Percentiles rank a stretch among this genome's conserved stretches.
phyloP scores from a whole-genome alignment of 2,888 invertebrate genomes.

The Harpalus rubripes region DNA sequence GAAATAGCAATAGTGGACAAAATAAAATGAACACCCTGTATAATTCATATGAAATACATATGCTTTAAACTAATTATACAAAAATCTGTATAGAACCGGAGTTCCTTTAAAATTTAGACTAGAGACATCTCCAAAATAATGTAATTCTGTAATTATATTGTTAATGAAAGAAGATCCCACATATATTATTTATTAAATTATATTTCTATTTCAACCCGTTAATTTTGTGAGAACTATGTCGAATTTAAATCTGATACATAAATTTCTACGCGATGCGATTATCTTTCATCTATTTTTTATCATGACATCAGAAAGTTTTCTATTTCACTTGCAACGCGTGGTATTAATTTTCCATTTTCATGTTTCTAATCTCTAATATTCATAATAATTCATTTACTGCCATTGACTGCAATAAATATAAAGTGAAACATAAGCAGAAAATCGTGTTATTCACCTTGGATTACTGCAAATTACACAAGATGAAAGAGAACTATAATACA shows the following conservation, averaged over 20 bases:
- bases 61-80: background rate
- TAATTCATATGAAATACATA: too few relatives aligned
- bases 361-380: constrained; percentile 15
- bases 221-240: constrained; percentile 32
- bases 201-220: background rate
- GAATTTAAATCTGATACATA: background rate
- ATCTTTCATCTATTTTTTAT: background rate
- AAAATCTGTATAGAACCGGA: background rate
- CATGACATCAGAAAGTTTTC: constrained; percentile 14
- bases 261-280: background rate
- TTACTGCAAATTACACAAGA: constrained; percentile 45
- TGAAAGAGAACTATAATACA: constrained; percentile 35
- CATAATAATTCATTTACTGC: constrained; percentile 12
- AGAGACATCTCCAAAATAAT: background rate
- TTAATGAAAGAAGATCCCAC: background rate
- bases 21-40: too few relatives aligned
- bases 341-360: constrained; percentile 26
- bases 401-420: constrained; percentile 35
- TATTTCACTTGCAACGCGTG: background rate
- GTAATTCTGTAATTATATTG: background rate
- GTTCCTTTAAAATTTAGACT: background rate
- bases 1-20: too few relatives aligned
- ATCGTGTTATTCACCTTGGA: constrained; percentile 38
- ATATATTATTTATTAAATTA: constrained; percentile 1
- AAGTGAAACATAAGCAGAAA: constrained; percentile 28